Evolutionary conservation across 2,888 invertebrate species (phyloP).

Genomic region (Diloba caeruleocephala): DNA sequence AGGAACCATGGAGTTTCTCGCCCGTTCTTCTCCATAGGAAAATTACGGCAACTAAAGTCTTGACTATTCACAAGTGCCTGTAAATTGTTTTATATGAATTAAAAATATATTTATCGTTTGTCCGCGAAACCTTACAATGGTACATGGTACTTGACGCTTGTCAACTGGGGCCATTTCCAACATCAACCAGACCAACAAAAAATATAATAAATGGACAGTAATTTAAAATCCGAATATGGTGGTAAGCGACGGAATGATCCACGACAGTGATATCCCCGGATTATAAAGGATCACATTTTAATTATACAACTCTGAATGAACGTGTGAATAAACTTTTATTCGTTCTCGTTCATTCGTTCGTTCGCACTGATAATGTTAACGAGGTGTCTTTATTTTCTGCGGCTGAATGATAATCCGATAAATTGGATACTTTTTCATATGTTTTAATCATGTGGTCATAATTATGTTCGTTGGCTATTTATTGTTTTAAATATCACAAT

Average conservation of each 20-base stretch:
- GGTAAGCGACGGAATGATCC: slow-evolving; percentile 31
- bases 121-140: no score
- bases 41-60: no score
- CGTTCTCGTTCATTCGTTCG: slow-evolving; percentile 26
- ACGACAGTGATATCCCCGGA: slow-evolving; percentile 24
- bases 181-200: no score
- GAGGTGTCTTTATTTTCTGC: slow-evolving; percentile 32
- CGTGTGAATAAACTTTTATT: slow-evolving; percentile 39
- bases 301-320: slow-evolving; percentile 39
- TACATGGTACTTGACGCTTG: no score
- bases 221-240: slow-evolving; percentile 9
- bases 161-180: no score
- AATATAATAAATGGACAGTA: neutral
- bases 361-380: slow-evolving; percentile 24
- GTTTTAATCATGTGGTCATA: neutral
- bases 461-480: no score
- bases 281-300: slow-evolving; percentile 47
- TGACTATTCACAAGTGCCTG: no score
- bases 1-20: no score
- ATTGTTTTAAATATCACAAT: no score
- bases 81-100: no score
- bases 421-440: slow-evolving; percentile 17
- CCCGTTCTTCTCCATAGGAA: no score
- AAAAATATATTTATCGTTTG: no score
- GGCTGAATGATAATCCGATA: slow-evolving; percentile 25